Conservation (phyloP, 2,113 vertebrate species). For the Cochlearius cochlearius region DNA sequence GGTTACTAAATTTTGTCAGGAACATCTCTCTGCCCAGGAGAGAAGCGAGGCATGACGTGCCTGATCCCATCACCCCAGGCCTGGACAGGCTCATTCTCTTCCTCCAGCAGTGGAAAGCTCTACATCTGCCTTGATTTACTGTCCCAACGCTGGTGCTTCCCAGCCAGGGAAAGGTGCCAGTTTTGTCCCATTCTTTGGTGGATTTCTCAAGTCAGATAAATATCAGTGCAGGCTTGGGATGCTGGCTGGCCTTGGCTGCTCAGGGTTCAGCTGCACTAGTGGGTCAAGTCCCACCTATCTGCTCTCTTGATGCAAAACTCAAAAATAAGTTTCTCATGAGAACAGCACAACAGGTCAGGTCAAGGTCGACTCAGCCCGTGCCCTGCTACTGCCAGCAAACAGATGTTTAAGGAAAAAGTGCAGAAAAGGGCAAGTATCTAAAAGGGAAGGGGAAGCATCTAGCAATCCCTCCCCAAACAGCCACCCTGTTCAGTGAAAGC, state of each 20-base stretch:
- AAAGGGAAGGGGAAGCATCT: background rate
- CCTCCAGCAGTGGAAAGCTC: background rate
- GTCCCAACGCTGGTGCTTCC: background rate
- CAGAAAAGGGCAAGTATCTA: background rate
- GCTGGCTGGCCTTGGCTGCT: background rate
- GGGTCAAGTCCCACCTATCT: background rate
- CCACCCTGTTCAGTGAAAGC: background rate
- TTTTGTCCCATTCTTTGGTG: background rate
- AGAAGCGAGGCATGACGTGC: background rate
- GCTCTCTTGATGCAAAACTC: background rate
- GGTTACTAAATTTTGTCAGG: background rate
- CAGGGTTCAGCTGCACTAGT: background rate
- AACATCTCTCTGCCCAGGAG: background rate
- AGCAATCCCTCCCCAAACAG: background rate
- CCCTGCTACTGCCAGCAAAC: background rate
- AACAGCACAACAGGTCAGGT: conserved; percentile 5
- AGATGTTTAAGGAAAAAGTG: background rate
- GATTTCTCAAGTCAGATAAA: background rate
- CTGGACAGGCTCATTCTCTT: background rate
- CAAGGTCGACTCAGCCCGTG: background rate
- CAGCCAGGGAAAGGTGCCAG: background rate
- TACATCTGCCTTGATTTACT: background rate
- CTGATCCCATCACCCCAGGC: background rate
- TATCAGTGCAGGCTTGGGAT: rapidly evolving
- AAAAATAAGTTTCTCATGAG: background rate